Evolutionary conservation across 1,140 invertebrate genomes (phyloP).

Genomic region (Anadara kagoshimensis): DNA sequence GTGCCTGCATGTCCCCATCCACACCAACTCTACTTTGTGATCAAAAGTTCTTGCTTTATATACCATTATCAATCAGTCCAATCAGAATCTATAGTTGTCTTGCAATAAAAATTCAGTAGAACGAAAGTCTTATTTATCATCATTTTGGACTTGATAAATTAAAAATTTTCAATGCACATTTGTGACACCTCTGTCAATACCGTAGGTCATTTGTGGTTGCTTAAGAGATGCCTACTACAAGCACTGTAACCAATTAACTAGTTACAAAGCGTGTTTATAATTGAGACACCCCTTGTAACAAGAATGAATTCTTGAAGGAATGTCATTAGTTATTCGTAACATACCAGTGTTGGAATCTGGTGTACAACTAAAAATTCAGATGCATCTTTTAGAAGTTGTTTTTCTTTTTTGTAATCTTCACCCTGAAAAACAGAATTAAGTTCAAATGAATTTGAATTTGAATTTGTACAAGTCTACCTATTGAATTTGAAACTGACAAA

Average conservation of each 20-base stretch:
- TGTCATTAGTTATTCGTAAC: slow-evolving; percentile 63
- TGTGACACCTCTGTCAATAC: too few species aligned
- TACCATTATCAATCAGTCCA: neutral
- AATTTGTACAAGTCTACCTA: too few species aligned
- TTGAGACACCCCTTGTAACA: too few species aligned
- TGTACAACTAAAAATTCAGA: slow-evolving; percentile 94
- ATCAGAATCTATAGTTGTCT: slow-evolving; percentile 1
- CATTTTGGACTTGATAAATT: neutral
- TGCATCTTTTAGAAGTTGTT: slow-evolving; percentile 93
- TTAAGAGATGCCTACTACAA: too few species aligned
- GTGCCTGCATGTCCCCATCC: too few species aligned
- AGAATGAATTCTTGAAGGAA: too few species aligned
- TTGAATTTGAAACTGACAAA: too few species aligned
- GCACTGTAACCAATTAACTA: too few species aligned
- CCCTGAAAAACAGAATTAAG: slow-evolving; percentile 69
- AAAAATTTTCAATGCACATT: neutral
- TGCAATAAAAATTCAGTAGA: slow-evolving; percentile 1
- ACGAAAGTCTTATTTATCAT: slow-evolving; percentile 11
- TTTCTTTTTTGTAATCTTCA: slow-evolving; percentile 85
- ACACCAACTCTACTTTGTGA: too few species aligned
- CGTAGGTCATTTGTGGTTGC: too few species aligned
- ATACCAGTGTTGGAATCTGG: slow-evolving; percentile 95
- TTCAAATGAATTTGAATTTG: neutral
- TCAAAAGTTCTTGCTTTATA: too few species aligned
- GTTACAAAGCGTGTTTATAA: too few species aligned